phyloP scores from a whole-genome alignment of 2,113 vertebrate genomes.

The Paraplagusia blochii region DNA sequence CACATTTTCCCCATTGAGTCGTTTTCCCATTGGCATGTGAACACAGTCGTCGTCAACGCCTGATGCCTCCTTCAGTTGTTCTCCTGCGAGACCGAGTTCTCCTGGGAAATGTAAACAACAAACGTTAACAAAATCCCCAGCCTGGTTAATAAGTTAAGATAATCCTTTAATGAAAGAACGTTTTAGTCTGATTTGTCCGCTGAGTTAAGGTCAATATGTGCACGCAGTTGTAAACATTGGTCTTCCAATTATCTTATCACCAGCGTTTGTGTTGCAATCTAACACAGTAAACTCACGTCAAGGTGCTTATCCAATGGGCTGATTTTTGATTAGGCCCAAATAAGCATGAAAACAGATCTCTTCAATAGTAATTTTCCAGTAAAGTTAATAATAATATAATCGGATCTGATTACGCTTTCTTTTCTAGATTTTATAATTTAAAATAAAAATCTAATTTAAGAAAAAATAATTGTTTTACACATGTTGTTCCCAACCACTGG shows the following conservation, averaged over 20 bases:
- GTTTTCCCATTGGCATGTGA: slow-evolving; percentile 45
- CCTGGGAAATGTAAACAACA: slow-evolving; percentile 62
- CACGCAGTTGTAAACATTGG: slow-evolving; percentile 1
- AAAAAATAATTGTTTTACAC: too few species aligned
- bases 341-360: too few species aligned
- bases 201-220: slow-evolving; percentile 32
- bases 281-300: slow-evolving; percentile 45
- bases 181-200: neutral
- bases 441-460: too few species aligned
- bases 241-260: slow-evolving; percentile 67
- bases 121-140: neutral
- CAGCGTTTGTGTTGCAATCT: slow-evolving; percentile 66
- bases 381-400: too few species aligned
- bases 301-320: slow-evolving; percentile 61
- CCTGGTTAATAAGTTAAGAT: too few species aligned
- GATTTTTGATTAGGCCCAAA: slow-evolving; percentile 51
- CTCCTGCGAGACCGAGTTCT: slow-evolving; percentile 79
- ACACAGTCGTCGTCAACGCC: slow-evolving; percentile 14
- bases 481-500: too few species aligned
- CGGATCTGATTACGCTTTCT: too few species aligned
- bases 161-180: too few species aligned
- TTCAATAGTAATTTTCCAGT: too few species aligned
- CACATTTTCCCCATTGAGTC: slow-evolving; percentile 46
- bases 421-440: too few species aligned
- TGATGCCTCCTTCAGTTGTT: slow-evolving; percentile 82